Evolutionary conservation across 2,113 vertebrate species (phyloP).

Genomic region (Hippocampus mohnikei): DNA sequence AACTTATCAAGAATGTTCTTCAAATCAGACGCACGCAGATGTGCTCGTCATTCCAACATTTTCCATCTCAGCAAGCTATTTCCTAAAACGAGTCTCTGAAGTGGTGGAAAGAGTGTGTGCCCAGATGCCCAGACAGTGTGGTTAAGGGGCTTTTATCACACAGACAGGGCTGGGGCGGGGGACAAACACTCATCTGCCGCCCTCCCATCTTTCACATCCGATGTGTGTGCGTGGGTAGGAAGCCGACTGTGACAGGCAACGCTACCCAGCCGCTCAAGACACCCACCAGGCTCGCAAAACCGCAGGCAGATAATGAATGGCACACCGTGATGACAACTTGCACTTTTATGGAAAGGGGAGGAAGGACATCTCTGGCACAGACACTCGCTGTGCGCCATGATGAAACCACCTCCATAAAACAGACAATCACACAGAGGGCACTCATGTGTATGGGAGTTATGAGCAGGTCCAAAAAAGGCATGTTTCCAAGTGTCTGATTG

Average conservation of each 20-base stretch:
- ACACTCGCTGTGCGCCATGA: slow-evolving; percentile 30
- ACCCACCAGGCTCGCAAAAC: slow-evolving; percentile 35
- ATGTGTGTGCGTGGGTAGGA: slow-evolving; percentile 12
- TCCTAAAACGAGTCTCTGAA: slow-evolving; percentile 48
- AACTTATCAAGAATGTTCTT: background rate
- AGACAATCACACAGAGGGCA: slow-evolving; percentile 56
- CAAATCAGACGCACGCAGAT: slow-evolving; percentile 19
- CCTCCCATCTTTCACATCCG: slow-evolving; percentile 30
- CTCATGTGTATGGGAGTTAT: slow-evolving; percentile 50
- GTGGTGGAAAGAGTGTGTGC: slow-evolving; percentile 31
- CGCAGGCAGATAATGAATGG: slow-evolving; percentile 58
- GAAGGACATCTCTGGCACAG: slow-evolving; percentile 43
- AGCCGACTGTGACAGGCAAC: slow-evolving; percentile 40
- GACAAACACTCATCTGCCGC: slow-evolving; percentile 32
- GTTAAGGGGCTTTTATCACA: slow-evolving; percentile 43
- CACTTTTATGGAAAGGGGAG: slow-evolving; percentile 60
- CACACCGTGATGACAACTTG: slow-evolving; percentile 63
- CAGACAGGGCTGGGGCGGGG: slow-evolving; percentile 18
- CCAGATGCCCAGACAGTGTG: slow-evolving; percentile 50
- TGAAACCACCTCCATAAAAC: slow-evolving; percentile 57
- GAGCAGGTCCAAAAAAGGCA: slow-evolving; percentile 34
- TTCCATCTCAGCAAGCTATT: slow-evolving; percentile 20
- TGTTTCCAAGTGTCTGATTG: slow-evolving; percentile 31
- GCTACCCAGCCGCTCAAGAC: slow-evolving; percentile 40
- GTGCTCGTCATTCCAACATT: slow-evolving; percentile 21